Base-by-base conservation (phyloP, 2,888 invertebrate species). In the Nomada goodeniana region DNA sequence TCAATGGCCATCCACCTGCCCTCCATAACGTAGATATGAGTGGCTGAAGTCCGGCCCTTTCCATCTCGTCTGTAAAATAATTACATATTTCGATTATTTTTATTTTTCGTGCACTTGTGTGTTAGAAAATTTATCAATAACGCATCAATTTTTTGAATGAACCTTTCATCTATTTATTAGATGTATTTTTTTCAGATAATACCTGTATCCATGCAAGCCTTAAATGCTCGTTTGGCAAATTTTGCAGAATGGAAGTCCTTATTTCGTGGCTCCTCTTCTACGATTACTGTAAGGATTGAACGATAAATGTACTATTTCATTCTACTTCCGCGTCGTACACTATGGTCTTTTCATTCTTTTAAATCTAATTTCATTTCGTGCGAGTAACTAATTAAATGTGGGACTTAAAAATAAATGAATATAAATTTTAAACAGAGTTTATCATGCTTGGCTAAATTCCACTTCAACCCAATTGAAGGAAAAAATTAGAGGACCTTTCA, bases 1-100 rank as follows among this genome's bases (percentile, higher is more conserved):
- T 80, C 68, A 91, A 83, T 1, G 91, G 91, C 90, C 90, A 90
- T 2, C 91, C 91, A 18, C 90, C 91, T 57, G 76, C 76, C 59
- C 82, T 79, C 64, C 88, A 81, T 9, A 90, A 18, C 20, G 87
- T 84, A 18, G 81, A 79, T 26, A 89, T 61, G 5, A 91, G 47
- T 0, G 89, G 88, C 9, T 85, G 82, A 1, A 91, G 52, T 1
- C 89, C 89, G 53, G 68, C 55, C 26, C 75, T 65, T 15, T 90
- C 85, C 7, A 36, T 83, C 36, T 42, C 67, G 20, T 88, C 89
- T 87, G 47, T 15, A 11, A 65, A 71, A 60, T 20, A 20, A 15
- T 55, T 7, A n/a, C 10, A 65, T 20, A 13, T n/a, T 59, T 5
- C 4, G 29, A 67, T 57, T 13, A 29, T 18, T 11, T 42, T 13